These are phyloP conservation scores for Coenobita brevimanus DNA, from an alignment of 1,140 invertebrate genomes.

Conservation along the genomic window DNA sequence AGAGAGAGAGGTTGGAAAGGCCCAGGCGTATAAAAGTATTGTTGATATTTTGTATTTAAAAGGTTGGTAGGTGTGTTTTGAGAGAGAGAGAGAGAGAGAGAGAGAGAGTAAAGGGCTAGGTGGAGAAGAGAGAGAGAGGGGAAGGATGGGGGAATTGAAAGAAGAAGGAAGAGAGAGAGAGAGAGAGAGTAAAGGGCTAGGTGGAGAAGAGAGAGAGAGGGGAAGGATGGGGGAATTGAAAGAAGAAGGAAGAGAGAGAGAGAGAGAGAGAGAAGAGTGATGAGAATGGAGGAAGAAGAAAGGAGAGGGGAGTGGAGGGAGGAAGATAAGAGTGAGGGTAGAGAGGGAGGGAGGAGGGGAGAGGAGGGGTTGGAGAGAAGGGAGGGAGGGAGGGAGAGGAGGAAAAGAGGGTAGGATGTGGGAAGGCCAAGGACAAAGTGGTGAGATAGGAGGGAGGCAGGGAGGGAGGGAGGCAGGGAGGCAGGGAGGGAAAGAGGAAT, in stretches of 20 bases:
- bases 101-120: no score
- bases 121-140: background rate
- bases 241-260: background rate
- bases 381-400: background rate
- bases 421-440: background rate
- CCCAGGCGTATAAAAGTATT: no score
- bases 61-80: no score
- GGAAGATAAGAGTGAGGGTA: background rate
- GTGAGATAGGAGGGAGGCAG: background rate
- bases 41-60: no score
- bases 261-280: background rate
- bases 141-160: background rate
- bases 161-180: background rate
- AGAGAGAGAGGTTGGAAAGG: no score
- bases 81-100: no score
- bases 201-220: background rate
- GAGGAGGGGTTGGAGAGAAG: background rate
- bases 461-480: background rate
- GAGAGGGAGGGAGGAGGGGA: background rate
- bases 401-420: background rate
- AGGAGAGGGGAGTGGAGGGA: background rate
- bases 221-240: background rate
- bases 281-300: background rate
- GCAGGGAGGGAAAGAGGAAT: background rate
- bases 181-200: background rate